Conservation (phyloP, 2,888 invertebrate genomes). For the Pyrochroa serraticornis region DNA sequence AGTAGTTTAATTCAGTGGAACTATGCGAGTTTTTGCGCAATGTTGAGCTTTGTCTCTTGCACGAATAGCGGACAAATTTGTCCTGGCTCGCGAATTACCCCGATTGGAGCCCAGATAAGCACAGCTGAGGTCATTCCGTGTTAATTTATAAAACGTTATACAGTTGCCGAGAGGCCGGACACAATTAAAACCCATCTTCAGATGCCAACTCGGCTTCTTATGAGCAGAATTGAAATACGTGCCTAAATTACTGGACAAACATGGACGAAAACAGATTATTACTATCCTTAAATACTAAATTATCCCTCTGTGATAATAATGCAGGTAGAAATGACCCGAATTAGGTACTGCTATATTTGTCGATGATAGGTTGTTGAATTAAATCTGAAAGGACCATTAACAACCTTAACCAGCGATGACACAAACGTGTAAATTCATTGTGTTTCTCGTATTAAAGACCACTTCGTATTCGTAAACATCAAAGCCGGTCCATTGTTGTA, state of each 20-base stretch:
- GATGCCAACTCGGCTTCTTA: slow-evolving; percentile 31
- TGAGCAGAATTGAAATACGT: slow-evolving; percentile 34
- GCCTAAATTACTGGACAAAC: slow-evolving; percentile 22
- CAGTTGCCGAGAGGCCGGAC: slow-evolving; percentile 23
- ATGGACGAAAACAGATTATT: slow-evolving; percentile 9
- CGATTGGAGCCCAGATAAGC: slow-evolving; percentile 12
- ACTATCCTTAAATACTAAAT: background rate
- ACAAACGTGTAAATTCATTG: slow-evolving; percentile 8
- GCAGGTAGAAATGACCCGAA: too few species aligned
- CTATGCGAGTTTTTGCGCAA: too few species aligned
- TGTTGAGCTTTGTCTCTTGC: too few species aligned
- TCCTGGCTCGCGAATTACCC: slow-evolving; percentile 5
- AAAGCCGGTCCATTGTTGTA: slow-evolving; percentile 8
- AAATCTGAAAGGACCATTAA: too few species aligned
- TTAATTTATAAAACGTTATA: slow-evolving; percentile 27
- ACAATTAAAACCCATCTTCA: slow-evolving; percentile 29
- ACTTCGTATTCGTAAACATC: slow-evolving; percentile 7
- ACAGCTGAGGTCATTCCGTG: slow-evolving; percentile 14
- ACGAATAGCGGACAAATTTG: too few species aligned
- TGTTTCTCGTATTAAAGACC: slow-evolving; percentile 10
- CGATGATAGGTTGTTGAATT: too few species aligned
- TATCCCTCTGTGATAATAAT: background rate
- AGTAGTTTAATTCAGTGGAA: too few species aligned
- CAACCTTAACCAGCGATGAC: background rate
- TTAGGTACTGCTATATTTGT: too few species aligned